These are phyloP conservation scores for Uloborus plumipes DNA, from an alignment of 2,888 invertebrate species.

Conservation along the genomic window DNA sequence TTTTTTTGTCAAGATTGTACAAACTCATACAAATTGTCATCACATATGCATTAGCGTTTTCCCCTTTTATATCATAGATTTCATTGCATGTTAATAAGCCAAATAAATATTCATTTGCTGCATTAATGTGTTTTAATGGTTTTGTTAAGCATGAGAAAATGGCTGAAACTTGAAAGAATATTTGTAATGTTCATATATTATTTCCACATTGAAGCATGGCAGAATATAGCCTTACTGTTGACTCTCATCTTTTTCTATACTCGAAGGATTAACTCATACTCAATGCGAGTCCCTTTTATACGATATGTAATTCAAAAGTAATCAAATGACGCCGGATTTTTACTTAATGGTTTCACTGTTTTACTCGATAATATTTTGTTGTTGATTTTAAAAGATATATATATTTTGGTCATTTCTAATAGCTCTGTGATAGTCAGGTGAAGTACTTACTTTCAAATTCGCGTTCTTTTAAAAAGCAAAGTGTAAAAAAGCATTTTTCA, in stretches of 20 bases:
- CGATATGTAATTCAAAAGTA: constrained; percentile 57
- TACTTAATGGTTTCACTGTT: constrained; percentile 63
- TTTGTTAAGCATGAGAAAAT: not conserved
- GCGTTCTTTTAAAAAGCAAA: constrained; percentile 31
- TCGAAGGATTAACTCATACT: constrained; percentile 22
- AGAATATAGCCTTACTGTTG: not conserved
- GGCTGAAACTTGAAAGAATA: too few relatives aligned
- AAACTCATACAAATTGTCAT: not conserved
- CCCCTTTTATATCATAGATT: not conserved
- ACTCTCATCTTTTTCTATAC: too few relatives aligned
- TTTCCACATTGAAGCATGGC: too few relatives aligned
- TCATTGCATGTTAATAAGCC: too few relatives aligned
- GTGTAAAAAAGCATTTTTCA: not conserved
- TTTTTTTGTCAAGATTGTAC: too few relatives aligned
- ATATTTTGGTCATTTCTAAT: constrained; percentile 64
- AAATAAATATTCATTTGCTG: too few relatives aligned
- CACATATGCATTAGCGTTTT: not conserved
- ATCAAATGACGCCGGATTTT: constrained; percentile 57
- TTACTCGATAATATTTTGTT: constrained; percentile 61
- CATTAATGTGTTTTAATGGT: too few relatives aligned
- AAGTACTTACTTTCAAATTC: constrained; percentile 63
- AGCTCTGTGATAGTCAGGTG: constrained; percentile 65
- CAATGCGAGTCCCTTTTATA: constrained; percentile 64
- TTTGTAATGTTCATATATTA: too few relatives aligned
- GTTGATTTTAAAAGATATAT: constrained; percentile 65